A percentile compares a stretch with the other conserved stretches of the same genome.
Conservation (phyloP, 2,888 invertebrate species). For the Dendrolimus houi region DNA sequence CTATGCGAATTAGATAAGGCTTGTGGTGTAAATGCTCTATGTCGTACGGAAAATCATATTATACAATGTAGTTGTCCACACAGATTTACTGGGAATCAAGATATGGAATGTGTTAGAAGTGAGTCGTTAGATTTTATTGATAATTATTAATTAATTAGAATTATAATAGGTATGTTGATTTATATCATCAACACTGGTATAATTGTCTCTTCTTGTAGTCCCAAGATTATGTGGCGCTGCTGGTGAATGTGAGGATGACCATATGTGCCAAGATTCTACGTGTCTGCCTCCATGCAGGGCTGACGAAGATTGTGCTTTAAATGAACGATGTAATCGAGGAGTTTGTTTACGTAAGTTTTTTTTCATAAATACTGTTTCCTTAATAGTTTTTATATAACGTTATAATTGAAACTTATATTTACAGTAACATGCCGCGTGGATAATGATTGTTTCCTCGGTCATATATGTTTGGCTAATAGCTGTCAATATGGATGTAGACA, state of each 20-base stretch:
- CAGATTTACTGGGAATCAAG: slow-evolving; percentile 90
- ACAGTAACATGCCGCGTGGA: slow-evolving; percentile 91
- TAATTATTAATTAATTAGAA: too few species aligned
- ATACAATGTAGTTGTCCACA: slow-evolving; percentile 89
- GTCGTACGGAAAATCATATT: slow-evolving; percentile 81
- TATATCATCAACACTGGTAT: background rate
- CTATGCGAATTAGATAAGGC: slow-evolving; percentile 85
- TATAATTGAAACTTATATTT: slow-evolving; percentile 17
- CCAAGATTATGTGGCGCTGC: slow-evolving; percentile 84
- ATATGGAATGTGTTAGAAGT: slow-evolving; percentile 90
- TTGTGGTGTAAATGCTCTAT: slow-evolving; percentile 90
- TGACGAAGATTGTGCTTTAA: slow-evolving; percentile 91
- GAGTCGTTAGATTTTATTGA: slow-evolving; percentile 30
- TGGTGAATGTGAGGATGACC: slow-evolving; percentile 82
- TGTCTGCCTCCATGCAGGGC: slow-evolving; percentile 85
- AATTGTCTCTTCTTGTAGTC: slow-evolving; percentile 65
- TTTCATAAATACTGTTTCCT: background rate
- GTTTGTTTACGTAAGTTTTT: slow-evolving; percentile 84
- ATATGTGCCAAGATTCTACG: slow-evolving; percentile 87
- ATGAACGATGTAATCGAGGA: slow-evolving; percentile 90
- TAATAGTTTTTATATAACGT: slow-evolving; percentile 3
- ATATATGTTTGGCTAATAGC: slow-evolving; percentile 90
- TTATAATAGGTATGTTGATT: background rate
- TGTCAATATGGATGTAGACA: slow-evolving; percentile 91
- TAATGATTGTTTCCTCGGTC: slow-evolving; percentile 94